Evolutionary conservation across 2,113 vertebrate species (phyloP), one percentile per base, ranked within the genome.

Genomic region (Oriolus oriolus): DNA sequence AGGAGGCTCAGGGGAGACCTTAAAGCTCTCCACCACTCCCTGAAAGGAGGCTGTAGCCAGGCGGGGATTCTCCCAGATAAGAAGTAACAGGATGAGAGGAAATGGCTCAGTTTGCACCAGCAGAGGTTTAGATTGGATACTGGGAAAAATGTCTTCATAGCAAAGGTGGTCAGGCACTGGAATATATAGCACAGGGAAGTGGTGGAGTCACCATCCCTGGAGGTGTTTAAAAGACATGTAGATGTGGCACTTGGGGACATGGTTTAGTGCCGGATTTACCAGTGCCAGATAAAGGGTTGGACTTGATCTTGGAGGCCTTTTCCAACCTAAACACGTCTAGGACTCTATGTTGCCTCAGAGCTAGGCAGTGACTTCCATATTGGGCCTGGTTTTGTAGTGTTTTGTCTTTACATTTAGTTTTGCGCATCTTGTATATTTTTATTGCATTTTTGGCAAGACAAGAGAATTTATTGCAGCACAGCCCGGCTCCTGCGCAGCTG

Each of bases 311-410:
- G 30, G 33, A 74, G 18, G 19, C 20, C 28, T 60, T 68, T 52
- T 44, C 63, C 11, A 44, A 37, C 45, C 31, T 37, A 35, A 68
- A 52, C 18, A 35, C 7, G 3, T 37, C 21, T 33, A 3, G 27
- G 21, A 26, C 31, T 68, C 49, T 31, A 6, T 33, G 17, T 61
- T 76, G 17, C 21, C 31, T 61, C 59, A 52, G 30, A 57, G 9
- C 49, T 10, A 27, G 41, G 23, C 12, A 61, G 16, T 18, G 20
- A n/a, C 27, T 61, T 31, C 15, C 26, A 16, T 18, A 19, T 0
- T 8, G 16, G n/a, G 8, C n/a, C 28, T 13, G 9, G 0, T 39
- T 57, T 42, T n/a, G 15, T 13, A 31, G 17, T 18, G 31, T 42
- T 59, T 60, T 41, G 35, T 4, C 22, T 2, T 17, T 26, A 1